Percentiles rank a stretch among this genome's conserved stretches.
phyloP scores from a whole-genome alignment of 2,113 vertebrate genomes.

The Mixornis gularis region DNA sequence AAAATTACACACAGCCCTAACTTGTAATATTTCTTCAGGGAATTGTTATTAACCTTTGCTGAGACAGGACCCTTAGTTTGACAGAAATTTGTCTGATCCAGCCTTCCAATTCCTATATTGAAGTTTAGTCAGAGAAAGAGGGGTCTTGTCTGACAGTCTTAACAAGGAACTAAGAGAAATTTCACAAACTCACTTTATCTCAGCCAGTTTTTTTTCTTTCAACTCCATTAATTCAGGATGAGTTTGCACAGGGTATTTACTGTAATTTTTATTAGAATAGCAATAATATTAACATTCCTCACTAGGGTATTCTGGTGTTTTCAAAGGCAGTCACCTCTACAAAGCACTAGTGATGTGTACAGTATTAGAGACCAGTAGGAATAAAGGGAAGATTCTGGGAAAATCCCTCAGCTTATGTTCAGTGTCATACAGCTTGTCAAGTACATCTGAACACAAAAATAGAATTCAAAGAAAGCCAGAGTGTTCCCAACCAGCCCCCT shows the following conservation, averaged over 20 bases:
- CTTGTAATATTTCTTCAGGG: not conserved
- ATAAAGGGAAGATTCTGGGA: not conserved
- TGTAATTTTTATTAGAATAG: not conserved
- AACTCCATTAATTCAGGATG: not conserved
- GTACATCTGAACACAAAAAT: not conserved
- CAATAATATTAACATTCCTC: not conserved
- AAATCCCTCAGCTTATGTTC: not conserved
- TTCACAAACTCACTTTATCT: not conserved
- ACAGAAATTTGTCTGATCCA: not conserved
- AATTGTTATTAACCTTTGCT: not conserved
- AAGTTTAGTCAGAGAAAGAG: not conserved
- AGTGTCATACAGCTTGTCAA: not conserved
- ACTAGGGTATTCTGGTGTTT: not conserved
- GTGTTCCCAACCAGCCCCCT: not conserved
- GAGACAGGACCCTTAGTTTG: not conserved
- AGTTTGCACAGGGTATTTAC: not conserved
- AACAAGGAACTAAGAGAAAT: not conserved
- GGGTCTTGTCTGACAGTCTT: not conserved
- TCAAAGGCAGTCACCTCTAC: not conserved
- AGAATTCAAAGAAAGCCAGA: accelerated
- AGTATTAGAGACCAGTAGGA: not conserved
- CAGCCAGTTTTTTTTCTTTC: not conserved
- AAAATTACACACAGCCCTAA: not conserved
- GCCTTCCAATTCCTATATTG: not conserved
- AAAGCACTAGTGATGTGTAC: not conserved